A percentile compares a stretch with the other conserved stretches of the same genome.
Conservation (phyloP, 2,113 vertebrate species). For the Tragelaphus buxtoni region DNA sequence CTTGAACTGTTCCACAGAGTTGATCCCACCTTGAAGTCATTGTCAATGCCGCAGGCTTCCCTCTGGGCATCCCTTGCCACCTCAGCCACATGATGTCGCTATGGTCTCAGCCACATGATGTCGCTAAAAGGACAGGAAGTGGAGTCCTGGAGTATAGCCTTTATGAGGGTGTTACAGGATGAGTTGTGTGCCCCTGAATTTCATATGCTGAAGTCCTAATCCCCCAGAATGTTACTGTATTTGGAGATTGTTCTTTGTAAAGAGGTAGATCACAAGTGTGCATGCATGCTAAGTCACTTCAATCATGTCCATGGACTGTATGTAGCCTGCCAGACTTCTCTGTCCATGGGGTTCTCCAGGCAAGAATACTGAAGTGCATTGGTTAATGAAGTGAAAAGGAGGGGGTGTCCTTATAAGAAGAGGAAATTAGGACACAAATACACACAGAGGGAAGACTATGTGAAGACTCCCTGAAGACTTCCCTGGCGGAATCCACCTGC, state of each 20-base stretch:
- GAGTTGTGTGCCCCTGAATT: neutral
- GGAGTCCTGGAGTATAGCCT: neutral
- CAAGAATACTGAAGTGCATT: neutral
- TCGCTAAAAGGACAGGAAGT: neutral
- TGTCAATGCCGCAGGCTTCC: neutral
- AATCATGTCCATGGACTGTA: neutral
- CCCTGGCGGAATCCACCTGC: neutral
- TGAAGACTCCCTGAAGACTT: neutral
- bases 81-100: neutral
- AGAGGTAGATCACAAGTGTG: neutral
- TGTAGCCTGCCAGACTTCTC: neutral
- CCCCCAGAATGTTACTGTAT: neutral
- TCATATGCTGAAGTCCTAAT: neutral
- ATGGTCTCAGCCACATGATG: neutral
- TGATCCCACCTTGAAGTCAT: neutral
- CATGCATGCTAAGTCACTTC: neutral
- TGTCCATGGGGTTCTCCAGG: neutral
- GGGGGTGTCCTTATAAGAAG: neutral
- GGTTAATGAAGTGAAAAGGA: neutral
- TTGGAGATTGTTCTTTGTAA: neutral
- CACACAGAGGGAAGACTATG: neutral
- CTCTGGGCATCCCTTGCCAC: neutral
- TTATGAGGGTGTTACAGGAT: neutral
- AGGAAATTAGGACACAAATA: neutral
- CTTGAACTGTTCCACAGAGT: neutral